These are phyloP conservation scores for Tolmerus cingulatus DNA, from an alignment of 2,888 invertebrate species.

Conservation along the genomic window DNA sequence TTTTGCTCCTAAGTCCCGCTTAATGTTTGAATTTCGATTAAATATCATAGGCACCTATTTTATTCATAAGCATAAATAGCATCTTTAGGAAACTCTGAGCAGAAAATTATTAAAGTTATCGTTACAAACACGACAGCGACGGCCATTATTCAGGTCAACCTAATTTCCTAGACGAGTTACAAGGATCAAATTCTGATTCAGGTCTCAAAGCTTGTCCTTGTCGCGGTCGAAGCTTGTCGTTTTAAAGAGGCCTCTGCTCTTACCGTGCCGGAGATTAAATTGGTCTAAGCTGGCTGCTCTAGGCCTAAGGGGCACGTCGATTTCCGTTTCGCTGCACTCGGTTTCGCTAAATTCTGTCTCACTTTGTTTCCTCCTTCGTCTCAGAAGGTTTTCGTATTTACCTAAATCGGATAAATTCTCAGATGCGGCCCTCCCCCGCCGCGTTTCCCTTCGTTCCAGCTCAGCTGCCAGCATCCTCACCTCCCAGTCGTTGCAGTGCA, in stretches of 20 bases:
- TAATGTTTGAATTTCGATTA: not conserved
- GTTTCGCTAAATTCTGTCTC: constrained; percentile 59
- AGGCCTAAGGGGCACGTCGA: constrained; percentile 54
- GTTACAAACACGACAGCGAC: not conserved
- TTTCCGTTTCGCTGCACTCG: constrained; percentile 59
- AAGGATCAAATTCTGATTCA: constrained; percentile 46
- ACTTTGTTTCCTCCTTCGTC: constrained; percentile 52
- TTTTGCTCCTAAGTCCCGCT: not conserved
- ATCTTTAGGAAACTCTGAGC: not conserved
- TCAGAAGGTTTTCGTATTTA: constrained; percentile 50
- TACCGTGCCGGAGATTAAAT: constrained; percentile 59
- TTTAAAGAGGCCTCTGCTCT: constrained; percentile 57
- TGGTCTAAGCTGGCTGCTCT: constrained; percentile 62
- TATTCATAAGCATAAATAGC: not conserved
- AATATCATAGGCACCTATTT: not conserved
- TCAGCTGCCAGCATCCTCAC: constrained; percentile 80
- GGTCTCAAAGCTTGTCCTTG: constrained; percentile 63
- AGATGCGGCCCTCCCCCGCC: constrained; percentile 57
- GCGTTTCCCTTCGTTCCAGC: constrained; percentile 68
- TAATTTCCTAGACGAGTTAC: constrained; percentile 47
- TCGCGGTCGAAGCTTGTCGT: constrained; percentile 63
- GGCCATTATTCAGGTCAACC: constrained; percentile 42
- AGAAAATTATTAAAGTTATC: not conserved
- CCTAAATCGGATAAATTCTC: constrained; percentile 50
- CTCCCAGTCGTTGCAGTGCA: constrained; percentile 74